Evolutionary conservation across 2,888 invertebrate species (phyloP).

Genomic region (Euplexia lucipara): DNA sequence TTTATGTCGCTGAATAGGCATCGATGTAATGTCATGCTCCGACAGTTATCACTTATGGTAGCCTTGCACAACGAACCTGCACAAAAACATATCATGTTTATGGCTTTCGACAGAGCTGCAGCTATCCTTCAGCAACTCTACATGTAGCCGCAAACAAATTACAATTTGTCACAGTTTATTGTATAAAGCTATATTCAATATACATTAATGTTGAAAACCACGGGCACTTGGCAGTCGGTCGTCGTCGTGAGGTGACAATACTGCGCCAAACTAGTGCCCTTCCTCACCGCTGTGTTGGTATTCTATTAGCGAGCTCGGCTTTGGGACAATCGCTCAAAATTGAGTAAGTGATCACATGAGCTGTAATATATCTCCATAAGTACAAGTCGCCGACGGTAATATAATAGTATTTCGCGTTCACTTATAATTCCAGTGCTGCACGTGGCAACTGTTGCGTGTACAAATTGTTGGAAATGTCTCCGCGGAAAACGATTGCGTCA

Average conservation of each 20-base stretch:
- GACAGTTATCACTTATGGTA: conserved; percentile 9
- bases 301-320: conserved; percentile 22
- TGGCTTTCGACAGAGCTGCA: background rate
- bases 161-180: conserved; percentile 16
- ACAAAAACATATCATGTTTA: conserved; percentile 10
- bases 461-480: conserved; percentile 47
- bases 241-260: conserved; percentile 12
- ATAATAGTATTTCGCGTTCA: conserved; percentile 24
- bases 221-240: background rate
- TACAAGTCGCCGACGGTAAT: conserved; percentile 14
- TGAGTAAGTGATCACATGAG: conserved; percentile 24
- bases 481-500: conserved; percentile 50
- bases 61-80: conserved; percentile 5
- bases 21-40: conserved; percentile 33
- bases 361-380: conserved; percentile 18
- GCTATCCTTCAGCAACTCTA: conserved; percentile 1
- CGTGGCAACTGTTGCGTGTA: conserved; percentile 34
- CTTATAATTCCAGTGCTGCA: conserved; percentile 45
- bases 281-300: conserved; percentile 24
- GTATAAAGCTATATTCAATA: conserved; percentile 2
- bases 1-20: conserved; percentile 22
- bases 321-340: conserved; percentile 31
- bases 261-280: conserved; percentile 3
- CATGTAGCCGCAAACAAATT: conserved; percentile 9
- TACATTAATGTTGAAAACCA: conserved; percentile 14